A percentile compares a stretch with the other conserved stretches of the same genome.
Evolutionary conservation across 2,113 vertebrate genomes (phyloP).

Genomic region (Python bivittatus): DNA sequence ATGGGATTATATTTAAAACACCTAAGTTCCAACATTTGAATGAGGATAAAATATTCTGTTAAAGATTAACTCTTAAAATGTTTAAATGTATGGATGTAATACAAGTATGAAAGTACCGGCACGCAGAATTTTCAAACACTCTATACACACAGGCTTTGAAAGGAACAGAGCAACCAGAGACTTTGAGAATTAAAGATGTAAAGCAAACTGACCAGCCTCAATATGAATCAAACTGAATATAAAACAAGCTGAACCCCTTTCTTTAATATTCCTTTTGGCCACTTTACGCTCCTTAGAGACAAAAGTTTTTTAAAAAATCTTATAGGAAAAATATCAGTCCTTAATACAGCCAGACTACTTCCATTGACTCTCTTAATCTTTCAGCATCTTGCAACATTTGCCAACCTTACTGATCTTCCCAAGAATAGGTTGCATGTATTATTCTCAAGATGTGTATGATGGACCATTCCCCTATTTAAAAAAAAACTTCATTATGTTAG

Average conservation of each 20-base stretch:
- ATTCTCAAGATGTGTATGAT: not conserved
- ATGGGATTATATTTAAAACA: not conserved
- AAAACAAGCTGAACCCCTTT: not conserved
- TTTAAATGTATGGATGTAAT: not conserved
- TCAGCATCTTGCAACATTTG: not conserved
- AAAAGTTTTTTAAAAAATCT: not conserved
- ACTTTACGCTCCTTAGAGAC: not conserved
- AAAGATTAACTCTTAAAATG: not conserved
- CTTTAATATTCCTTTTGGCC: not conserved
- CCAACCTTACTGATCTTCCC: not conserved
- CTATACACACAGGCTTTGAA: too few species aligned
- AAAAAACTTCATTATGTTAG: not conserved
- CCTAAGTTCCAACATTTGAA: not conserved
- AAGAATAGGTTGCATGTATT: not conserved
- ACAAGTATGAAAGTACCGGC: too few species aligned
- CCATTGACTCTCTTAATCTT: not conserved
- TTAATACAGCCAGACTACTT: not conserved
- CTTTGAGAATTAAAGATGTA: not conserved
- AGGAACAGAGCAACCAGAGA: not conserved
- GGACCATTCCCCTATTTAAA: not conserved
- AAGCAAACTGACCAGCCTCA: not conserved
- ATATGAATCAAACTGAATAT: not conserved
- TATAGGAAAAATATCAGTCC: not conserved
- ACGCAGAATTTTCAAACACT: too few species aligned
- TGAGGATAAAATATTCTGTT: not conserved